phyloP scores from a whole-genome alignment of 2,113 vertebrate species.

The Eptesicus fuscus region DNA sequence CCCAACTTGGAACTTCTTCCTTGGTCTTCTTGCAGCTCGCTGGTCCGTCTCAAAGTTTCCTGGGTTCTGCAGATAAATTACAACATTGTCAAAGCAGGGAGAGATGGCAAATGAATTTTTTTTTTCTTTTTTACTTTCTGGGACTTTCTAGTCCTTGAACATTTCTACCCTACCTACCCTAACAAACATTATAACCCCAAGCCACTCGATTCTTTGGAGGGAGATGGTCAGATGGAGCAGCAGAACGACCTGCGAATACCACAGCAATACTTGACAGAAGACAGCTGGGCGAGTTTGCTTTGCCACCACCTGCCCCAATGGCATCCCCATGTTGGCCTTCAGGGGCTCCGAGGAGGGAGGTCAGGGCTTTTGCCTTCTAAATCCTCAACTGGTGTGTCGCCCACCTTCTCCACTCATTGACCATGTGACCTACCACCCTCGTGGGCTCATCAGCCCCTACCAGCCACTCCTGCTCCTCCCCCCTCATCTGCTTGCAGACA shows the following conservation, averaged over 20 bases:
- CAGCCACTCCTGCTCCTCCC: background rate
- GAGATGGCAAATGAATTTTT: background rate
- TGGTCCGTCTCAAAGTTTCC: background rate
- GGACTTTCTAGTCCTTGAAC: background rate
- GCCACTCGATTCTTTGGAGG: background rate
- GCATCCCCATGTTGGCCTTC: background rate
- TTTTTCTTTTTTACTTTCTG: background rate
- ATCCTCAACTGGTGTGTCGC: background rate
- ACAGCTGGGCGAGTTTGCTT: background rate
- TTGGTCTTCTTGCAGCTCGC: background rate
- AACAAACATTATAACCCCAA: background rate
- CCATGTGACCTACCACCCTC: background rate
- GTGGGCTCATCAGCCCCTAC: background rate
- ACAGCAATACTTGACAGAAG: background rate
- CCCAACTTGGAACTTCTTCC: background rate
- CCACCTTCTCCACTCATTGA: background rate
- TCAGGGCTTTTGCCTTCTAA: background rate
- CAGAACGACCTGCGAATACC: accelerated
- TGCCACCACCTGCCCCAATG: background rate
- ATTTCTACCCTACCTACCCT: background rate
- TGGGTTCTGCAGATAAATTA: conserved; percentile 36
- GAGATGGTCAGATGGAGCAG: background rate
- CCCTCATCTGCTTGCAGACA: background rate
- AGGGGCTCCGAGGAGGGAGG: background rate
- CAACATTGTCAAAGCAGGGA: background rate